Conservation (phyloP, 2,797 vertebrate genomes). For the Fratercula arctica region DNA sequence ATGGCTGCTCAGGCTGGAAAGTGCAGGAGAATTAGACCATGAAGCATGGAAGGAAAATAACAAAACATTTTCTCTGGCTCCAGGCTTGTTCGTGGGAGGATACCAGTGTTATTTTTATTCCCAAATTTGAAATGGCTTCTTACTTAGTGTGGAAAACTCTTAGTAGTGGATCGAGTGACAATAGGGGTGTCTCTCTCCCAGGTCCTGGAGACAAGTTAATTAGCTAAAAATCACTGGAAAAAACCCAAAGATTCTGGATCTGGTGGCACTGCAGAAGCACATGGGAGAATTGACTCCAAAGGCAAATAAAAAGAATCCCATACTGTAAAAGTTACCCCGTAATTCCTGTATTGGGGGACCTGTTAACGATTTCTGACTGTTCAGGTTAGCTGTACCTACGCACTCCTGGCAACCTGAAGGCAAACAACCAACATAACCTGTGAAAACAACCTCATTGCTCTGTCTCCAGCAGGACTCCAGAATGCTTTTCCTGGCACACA, state of each 20-base stretch:
- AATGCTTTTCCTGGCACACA: not conserved
- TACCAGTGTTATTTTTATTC: not conserved
- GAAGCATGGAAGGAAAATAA: not conserved
- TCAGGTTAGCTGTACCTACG: not conserved
- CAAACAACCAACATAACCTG: fast-evolving
- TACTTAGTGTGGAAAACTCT: not conserved
- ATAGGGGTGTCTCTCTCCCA: not conserved
- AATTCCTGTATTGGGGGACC: fast-evolving
- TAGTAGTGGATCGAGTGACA: not conserved
- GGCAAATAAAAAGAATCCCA: not conserved
- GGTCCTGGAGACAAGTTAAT: not conserved
- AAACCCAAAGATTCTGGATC: not conserved
- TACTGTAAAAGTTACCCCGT: not conserved
- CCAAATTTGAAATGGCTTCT: not conserved
- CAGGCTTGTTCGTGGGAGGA: not conserved
- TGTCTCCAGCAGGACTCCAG: not conserved
- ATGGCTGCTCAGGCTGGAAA: not conserved
- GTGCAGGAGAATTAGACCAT: not conserved
- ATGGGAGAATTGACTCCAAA: not conserved
- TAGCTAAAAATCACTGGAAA: not conserved
- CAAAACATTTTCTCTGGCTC: not conserved
- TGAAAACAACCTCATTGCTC: fast-evolving
- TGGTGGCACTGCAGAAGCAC: not conserved
- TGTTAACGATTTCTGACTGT: not conserved
- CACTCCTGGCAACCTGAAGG: too few relatives aligned